Percentiles rank a stretch among this genome's conserved stretches.
These are phyloP conservation scores for Gobio occitaniae DNA, from an alignment of 2,797 vertebrate species.

Conservation along the genomic window DNA sequence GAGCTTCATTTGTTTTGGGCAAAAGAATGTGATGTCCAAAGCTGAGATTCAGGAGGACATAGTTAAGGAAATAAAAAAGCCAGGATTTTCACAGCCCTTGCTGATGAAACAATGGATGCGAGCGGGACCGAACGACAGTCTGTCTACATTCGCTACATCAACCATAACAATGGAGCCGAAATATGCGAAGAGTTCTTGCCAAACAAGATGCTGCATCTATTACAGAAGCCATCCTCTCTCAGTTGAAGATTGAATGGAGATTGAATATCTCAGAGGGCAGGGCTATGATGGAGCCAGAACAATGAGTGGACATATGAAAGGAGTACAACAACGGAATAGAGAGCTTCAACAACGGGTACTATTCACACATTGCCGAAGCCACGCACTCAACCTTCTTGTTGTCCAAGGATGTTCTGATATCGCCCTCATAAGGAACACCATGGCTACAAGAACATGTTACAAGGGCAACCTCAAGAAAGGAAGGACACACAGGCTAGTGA, in stretches of 20 bases:
- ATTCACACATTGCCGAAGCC: not conserved
- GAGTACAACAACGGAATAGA: too few relatives aligned
- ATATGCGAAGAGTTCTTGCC: slow-evolving; percentile 13
- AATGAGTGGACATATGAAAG: not conserved
- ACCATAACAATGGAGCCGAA: slow-evolving; percentile 11
- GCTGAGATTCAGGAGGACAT: too few relatives aligned
- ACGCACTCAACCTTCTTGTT: not conserved
- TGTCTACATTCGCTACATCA: slow-evolving; percentile 38
- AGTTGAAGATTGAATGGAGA: too few relatives aligned
- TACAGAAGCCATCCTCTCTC: slow-evolving; percentile 30
- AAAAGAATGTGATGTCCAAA: too few relatives aligned
- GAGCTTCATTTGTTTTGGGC: not conserved
- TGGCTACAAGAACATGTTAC: not conserved
- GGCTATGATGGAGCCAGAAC: slow-evolving; percentile 35
- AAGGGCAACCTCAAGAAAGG: slow-evolving; percentile 1
- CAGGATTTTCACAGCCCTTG: too few relatives aligned
- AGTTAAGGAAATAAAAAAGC: too few relatives aligned
- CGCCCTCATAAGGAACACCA: slow-evolving; percentile 9
- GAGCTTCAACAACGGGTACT: not conserved
- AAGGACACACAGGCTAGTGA: slow-evolving; percentile 18
- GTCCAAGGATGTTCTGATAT: slow-evolving; percentile 13
- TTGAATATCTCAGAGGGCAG: slow-evolving; percentile 31
- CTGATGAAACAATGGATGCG: too few relatives aligned
- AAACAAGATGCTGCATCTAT: slow-evolving; percentile 30
- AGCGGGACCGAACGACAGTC: too few relatives aligned